Percentiles rank a stretch among this genome's conserved stretches.
Evolutionary conservation across 1,140 invertebrate genomes (phyloP).

Genomic region (Hesperophylax magnus): DNA sequence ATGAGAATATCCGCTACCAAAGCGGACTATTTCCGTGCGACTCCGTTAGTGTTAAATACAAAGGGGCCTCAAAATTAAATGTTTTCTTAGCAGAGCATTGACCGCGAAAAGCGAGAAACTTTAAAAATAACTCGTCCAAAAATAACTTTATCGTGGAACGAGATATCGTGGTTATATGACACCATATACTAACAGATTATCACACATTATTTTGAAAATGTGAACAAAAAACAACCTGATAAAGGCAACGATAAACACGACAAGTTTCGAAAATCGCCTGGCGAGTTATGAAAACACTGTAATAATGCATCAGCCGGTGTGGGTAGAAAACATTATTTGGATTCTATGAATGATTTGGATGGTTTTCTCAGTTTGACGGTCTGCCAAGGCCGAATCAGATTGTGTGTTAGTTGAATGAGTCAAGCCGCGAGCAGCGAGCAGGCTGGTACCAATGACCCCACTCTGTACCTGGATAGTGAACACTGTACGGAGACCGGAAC

Average conservation of each 20-base stretch:
- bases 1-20: background rate
- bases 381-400: background rate
- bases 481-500: background rate
- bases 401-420: background rate
- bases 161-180: background rate
- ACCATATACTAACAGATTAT: background rate
- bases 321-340: too few relatives aligned
- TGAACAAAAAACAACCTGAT: background rate
- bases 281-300: too few relatives aligned
- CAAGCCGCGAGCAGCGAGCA: background rate
- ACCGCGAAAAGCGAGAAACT: slow-evolving; percentile 17
- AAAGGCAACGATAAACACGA: too few relatives aligned
- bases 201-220: background rate
- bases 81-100: slow-evolving; percentile 11
- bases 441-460: background rate
- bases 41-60: background rate
- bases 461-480: background rate
- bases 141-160: slow-evolving; percentile 11
- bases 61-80: background rate
- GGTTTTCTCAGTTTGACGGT: background rate
- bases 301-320: too few relatives aligned
- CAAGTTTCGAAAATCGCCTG: too few relatives aligned
- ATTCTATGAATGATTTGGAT: background rate
- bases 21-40: too few relatives aligned
- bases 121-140: slow-evolving; percentile 8